Base-by-base conservation (phyloP, 2,888 invertebrate genomes). In the Dioctria rufipes region DNA sequence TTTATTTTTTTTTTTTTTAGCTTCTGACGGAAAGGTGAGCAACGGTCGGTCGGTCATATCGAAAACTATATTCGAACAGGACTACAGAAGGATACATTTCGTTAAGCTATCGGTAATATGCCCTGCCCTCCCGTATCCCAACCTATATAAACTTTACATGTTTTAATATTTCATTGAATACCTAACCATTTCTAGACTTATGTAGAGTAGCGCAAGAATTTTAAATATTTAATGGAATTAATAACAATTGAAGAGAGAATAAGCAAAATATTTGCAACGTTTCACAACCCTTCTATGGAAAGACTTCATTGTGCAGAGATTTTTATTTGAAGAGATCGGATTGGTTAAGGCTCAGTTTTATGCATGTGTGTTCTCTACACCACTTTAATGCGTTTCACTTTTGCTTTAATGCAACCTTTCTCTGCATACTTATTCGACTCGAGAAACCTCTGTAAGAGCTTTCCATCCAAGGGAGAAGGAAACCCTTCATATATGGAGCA, bases 331-430 rank as follows among this genome's bases (percentile, higher is more conserved):
- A 61, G 25, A 61, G n/a, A 3, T 61, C 39, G 6, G n/a, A 25
- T 25, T 25, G n/a, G 37, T 39, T 61, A 5, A 4, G 54, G 11
- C 11, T 54, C 11, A 11, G 54, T 54, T 39, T 11, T 13, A 37
- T 13, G 61, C 3, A 25, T 13, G 25, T 6, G 4, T 39, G 2
- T 39, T 6, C 61, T 25, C 25, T 13, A 25, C 25, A 25, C 39
- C 4, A 61, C 61, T 61, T 61, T 61, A 61, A 61, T 61, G 61
- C 37, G 39, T 61, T 61, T 61, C 61, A 39, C 25, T 39, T 61
- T 61, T 6, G 61, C 61, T 39, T 61, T 25, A 61, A 61, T 61
- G 37, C 37, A 61, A 39, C 37, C 61, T 61, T 61, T 61, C 61
- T 39, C 11, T 5, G 6, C 61, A 25, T 11, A 8, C 25, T 25